Base-by-base conservation (phyloP, 30 jellyfish, hydroid and myxozoan species). In the Hydractinia symbiolongicarpus region DNA sequence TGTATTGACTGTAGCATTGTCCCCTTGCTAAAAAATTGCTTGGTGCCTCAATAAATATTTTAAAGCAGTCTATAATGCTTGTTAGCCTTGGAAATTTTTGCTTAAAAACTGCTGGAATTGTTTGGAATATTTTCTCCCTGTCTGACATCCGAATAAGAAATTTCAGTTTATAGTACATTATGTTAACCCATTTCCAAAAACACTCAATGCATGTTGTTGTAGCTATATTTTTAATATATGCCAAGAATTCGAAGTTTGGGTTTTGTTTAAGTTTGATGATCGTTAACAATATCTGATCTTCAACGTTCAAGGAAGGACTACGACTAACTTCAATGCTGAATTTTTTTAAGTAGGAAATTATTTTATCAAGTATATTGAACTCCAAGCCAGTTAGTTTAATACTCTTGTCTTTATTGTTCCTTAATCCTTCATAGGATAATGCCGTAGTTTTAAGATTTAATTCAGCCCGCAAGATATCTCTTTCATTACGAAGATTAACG, bases 21-120 rank as follows among this genome's bases (percentile, higher is more conserved):
- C 86, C 81, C 54, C 91, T 72, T 17, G n/a, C n/a, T n/a, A n/a
- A n/a, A n/a, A 51, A 81, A 64, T 53, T 73, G 40, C 76, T 52
- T 6, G 95, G 95, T 4, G 91, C 67, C 61, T 87, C 95, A 82
- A 87, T 75, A 5, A 61, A 82, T 1, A 87, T 76, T 55, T 87
- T 88, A 79, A 82, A 82, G 71, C 95, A 86, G 53, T 79, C 95
- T 4, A 86, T 67, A 0, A 86, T 86, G 60, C 72, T 50, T 66
- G 95, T 79, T 81, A 86, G 67, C 50, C 87, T 55, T 9, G 95
- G 95, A 66, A 79, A 86, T 4, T 86, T 68, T 50, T 53, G 73
- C 21, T 69, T 79, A 4, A 86, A 86, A 53, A 68, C 60, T 66
- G 84, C 70, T 17, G 94, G 89, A n/a, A 77, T 14, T 50, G 79